These are phyloP conservation scores for Acropora tenuis DNA, from an alignment of 64 coral and sea anemone species.

Conservation along the genomic window DNA sequence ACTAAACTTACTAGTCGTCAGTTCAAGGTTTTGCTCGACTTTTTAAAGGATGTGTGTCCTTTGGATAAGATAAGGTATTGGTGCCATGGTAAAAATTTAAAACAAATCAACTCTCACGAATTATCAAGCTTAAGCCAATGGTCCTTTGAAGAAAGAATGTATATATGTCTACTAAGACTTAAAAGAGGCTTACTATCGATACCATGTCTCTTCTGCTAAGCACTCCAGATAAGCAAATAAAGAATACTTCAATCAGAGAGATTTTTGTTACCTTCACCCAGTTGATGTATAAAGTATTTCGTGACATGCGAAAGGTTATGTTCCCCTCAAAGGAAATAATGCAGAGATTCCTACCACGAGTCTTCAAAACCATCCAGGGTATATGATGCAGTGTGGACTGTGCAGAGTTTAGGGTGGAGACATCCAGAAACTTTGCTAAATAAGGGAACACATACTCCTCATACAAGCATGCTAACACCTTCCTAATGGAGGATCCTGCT, in stretches of 20 bases:
- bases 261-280: constrained; percentile 48
- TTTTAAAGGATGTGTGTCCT: too few relatives aligned
- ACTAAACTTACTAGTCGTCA: too few relatives aligned
- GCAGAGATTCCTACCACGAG: background rate
- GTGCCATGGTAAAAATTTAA: too few relatives aligned
- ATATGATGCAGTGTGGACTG: constrained; percentile 69
- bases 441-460: constrained; percentile 70
- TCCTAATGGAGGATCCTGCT: constrained; percentile 71
- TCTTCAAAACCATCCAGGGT: background rate
- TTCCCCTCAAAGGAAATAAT: constrained; percentile 23
- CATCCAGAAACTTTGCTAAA: constrained; percentile 60
- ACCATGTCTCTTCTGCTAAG: constrained; percentile 21
- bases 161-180: too few relatives aligned
- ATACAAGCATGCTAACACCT: constrained; percentile 69
- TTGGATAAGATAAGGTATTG: too few relatives aligned
- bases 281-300: constrained; percentile 40
- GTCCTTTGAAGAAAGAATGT: too few relatives aligned
- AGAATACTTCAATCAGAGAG: constrained; percentile 19
- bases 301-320: constrained; percentile 41
- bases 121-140: too few relatives aligned
- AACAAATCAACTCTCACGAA: too few relatives aligned
- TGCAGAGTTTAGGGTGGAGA: constrained; percentile 60
- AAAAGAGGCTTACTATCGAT: constrained; percentile 45
- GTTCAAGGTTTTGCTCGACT: too few relatives aligned
- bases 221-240: background rate